phyloP scores from a whole-genome alignment of 2,113 vertebrate genomes.

The Channa maculata region DNA sequence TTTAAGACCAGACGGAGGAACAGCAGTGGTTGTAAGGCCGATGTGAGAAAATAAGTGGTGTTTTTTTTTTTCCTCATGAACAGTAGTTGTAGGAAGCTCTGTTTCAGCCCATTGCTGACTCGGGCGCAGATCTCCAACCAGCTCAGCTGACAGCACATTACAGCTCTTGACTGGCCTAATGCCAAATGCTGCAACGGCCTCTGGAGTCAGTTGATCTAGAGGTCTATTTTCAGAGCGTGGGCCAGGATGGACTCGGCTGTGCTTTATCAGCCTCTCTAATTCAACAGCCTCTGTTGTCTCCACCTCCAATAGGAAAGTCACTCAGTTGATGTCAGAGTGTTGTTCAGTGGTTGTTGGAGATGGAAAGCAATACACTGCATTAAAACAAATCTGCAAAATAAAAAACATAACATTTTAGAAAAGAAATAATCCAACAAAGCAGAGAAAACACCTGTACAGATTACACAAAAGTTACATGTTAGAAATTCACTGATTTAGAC shows the following conservation, averaged over 20 bases:
- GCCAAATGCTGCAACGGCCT: conserved; percentile 11
- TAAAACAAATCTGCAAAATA: no score
- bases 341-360: neutral
- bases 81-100: neutral
- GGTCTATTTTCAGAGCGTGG: conserved; percentile 48
- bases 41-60: conserved; percentile 4
- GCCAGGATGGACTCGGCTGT: conserved; percentile 20
- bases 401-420: no score
- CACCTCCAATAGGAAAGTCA: neutral
- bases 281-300: neutral
- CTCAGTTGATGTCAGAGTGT: neutral
- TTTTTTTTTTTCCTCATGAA: neutral
- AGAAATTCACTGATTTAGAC: no score
- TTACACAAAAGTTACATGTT: no score
- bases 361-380: no score
- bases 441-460: no score
- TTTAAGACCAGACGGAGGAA: neutral
- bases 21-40: neutral
- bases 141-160: conserved; percentile 21
- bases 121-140: conserved; percentile 35
- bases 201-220: conserved; percentile 38
- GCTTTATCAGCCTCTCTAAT: conserved; percentile 19
- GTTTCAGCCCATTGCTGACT: conserved; percentile 36
- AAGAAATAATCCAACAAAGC: no score
- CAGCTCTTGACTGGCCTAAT: conserved; percentile 13